Percentiles rank a stretch among this genome's conserved stretches.
Conservation (phyloP, 2,888 invertebrate genomes). For the Phlogophora meticulosa region DNA sequence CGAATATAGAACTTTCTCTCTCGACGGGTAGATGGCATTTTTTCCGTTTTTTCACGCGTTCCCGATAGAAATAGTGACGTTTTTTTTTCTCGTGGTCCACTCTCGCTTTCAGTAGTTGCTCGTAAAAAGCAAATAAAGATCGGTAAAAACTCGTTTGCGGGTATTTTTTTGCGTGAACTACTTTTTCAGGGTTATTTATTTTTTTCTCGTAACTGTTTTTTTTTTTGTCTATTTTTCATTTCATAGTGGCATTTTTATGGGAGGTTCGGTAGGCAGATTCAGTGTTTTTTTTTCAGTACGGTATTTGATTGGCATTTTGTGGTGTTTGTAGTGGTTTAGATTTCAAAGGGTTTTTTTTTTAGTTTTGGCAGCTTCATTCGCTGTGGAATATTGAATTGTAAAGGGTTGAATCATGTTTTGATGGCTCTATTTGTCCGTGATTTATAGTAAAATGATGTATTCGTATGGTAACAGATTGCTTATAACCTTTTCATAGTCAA, state of each 20-base stretch:
- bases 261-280: constrained; percentile 38
- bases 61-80: constrained; percentile 90
- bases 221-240: constrained; percentile 73
- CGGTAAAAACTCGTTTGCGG: constrained; percentile 82
- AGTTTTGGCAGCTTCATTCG: constrained; percentile 9
- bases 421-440: background rate
- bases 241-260: constrained; percentile 69
- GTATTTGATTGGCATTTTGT: constrained; percentile 55
- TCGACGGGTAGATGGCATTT: constrained; percentile 78
- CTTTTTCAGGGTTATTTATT: constrained; percentile 81
- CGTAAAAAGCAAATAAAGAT: constrained; percentile 89
- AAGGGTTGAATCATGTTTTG: background rate
- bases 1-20: constrained; percentile 88
- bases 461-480: background rate
- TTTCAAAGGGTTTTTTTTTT: constrained; percentile 43
- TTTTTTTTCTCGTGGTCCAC: constrained; percentile 83
- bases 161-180: constrained; percentile 77
- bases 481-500: no score
- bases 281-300: constrained; percentile 36
- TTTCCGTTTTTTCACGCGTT: constrained; percentile 82
- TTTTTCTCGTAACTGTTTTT: constrained; percentile 68
- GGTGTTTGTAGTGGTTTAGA: constrained; percentile 56
- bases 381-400: constrained; percentile 11
- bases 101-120: constrained; percentile 86
- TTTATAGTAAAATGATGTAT: background rate